These are phyloP conservation scores for Perccottus glenii DNA, from an alignment of 2,113 vertebrate species.

Conservation along the genomic window DNA sequence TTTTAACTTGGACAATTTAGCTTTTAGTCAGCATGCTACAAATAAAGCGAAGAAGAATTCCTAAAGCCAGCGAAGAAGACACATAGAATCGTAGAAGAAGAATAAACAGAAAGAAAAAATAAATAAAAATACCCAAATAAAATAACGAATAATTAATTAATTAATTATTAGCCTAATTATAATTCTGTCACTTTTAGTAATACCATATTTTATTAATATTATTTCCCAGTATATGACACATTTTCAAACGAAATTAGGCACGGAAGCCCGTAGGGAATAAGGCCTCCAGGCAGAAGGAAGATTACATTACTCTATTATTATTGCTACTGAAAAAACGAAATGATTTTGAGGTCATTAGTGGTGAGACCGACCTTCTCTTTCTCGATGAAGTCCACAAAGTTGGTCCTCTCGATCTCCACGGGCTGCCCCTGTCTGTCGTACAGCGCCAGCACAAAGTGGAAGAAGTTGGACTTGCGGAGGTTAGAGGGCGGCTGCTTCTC, in stretches of 20 bases:
- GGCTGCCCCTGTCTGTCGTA: slow-evolving; percentile 98
- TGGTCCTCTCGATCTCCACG: slow-evolving; percentile 97
- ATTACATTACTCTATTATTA: not conserved
- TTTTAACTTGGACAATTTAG: not conserved
- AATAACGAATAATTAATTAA: not conserved
- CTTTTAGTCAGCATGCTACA: slow-evolving; percentile 8
- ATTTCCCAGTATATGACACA: not conserved
- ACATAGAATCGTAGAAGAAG: not conserved
- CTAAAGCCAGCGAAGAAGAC: not conserved
- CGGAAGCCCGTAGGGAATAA: slow-evolving; percentile 5
- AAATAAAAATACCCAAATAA: not conserved
- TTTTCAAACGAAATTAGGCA: not conserved
- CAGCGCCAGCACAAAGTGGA: slow-evolving; percentile 98
- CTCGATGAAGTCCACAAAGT: slow-evolving; percentile 96
- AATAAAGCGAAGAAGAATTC: slow-evolving; percentile 7
- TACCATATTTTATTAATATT: no score
- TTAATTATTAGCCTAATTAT: no score
- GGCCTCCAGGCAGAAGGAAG: slow-evolving; percentile 3
- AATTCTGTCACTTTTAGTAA: no score
- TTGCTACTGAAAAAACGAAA: not conserved
- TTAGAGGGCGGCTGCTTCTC: slow-evolving; percentile 99
- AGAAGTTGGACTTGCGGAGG: slow-evolving; percentile 99
- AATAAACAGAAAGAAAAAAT: not conserved
- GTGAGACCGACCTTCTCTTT: slow-evolving; percentile 91
- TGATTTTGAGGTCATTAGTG: not conserved